Base-by-base conservation (phyloP, 2,113 vertebrate genomes). In the Phylloscopus trochiloides region DNA sequence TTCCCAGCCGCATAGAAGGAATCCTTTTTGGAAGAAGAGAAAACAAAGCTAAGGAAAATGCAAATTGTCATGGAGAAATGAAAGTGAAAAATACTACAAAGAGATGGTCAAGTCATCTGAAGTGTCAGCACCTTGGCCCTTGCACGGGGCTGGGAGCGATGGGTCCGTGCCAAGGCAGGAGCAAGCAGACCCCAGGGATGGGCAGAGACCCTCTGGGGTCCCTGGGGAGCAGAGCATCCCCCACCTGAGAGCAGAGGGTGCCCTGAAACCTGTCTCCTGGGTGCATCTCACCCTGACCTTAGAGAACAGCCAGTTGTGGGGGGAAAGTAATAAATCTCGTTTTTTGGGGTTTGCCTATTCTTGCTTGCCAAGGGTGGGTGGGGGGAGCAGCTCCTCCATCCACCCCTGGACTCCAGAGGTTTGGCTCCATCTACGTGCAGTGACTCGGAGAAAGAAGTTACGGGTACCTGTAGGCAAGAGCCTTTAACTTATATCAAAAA, bases 401-500 rank as follows among this genome's bases (percentile, higher is more conserved):
- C 25, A 1, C 36, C 87, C 66, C 54, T 63, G 8, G 2, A 63
- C 3, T 1, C 73, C 70, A 63, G 90, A 25, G 1, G 62, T 90
- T 91, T 88, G 72, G 66, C 94, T 96, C 92, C 97, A 97, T 97
- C 96, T 96, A 97, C 88, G 82, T 97, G 97, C 95, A 93, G 95
- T 93, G 96, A 97, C 97, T 96, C 26, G 73, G 96, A 96, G 91
- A 94, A 92, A 96, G 88, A 94, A 86, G 97, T 98, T 98, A 98
- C 98, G 97, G 98, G 98, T 98, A 98, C 97, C 97, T 96, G 96
- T 97, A 97, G 96, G 92, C 85, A 88, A 97, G 83, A 97, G 97
- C 80, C 98, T 98, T 96, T 91, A 98, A 97, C 97, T 94, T 98
- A 97, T 95, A 97, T 98, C 97, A 91, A 97, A 98, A 98, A 98